Base-by-base conservation (phyloP, 2,888 invertebrate species). In the Cantharis nigra region DNA sequence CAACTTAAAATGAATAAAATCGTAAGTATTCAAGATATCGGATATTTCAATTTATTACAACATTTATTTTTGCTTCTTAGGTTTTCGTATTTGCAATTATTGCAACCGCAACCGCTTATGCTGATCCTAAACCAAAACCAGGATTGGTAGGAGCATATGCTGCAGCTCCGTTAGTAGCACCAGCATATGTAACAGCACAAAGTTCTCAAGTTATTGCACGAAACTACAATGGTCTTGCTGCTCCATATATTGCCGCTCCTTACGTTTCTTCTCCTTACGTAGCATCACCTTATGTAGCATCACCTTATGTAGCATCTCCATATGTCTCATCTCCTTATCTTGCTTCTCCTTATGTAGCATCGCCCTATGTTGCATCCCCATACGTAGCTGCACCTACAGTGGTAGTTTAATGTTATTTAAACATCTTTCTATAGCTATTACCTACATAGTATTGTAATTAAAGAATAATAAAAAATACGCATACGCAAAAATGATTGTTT, bases 161-260 rank as follows among this genome's bases (percentile, higher is more conserved):
- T 16, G 83, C 82, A 20, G 65, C 85, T 5, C 84, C 84, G 13
- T 83, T 82, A 5, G 83, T 85, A 11, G 85, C 86, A 64, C 85
- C 86, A 28, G 85, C 85, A 14, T 79, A 92, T 81, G 92, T 93
- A n/a, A 93, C 93, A 0, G 91, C 93, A 0, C 90, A 91, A 83
- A 92, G 93, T 87, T 92, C 92, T 11, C 92, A 93, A 86, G 92
- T 92, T 76, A 87, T 93, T 82, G 89, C 92, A 20, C 90, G 92
- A 81, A 92, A 92, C 85, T 91, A 91, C 88, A 92, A 93, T 82
- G 91, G 91, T 1, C 86, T 92, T 11, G 91, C 91, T 33, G 75
- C 85, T 11, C 33, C 76, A 67, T 23, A 16, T 20, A 11, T 16
- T 30, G 28, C 28, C 3, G 16, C 64, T 0, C 18, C 64, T 2